phyloP scores from a whole-genome alignment of 2,113 vertebrate species.

The Reinhardtius hippoglossoides region DNA sequence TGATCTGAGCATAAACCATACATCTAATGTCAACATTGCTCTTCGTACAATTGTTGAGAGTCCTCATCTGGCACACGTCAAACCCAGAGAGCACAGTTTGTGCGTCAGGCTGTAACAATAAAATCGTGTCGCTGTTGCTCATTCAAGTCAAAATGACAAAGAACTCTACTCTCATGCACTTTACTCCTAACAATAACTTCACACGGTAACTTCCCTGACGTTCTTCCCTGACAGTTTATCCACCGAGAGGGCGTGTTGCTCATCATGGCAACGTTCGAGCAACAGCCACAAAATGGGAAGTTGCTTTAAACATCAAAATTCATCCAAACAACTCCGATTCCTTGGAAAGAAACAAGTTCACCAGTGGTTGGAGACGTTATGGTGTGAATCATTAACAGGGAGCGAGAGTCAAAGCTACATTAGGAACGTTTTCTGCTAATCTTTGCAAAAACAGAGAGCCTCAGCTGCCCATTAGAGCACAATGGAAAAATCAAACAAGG shows the following conservation, averaged over 20 bases:
- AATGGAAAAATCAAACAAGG: conserved; percentile 19
- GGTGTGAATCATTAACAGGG: conserved; percentile 53
- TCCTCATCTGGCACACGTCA: background rate
- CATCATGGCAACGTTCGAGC: conserved; percentile 29
- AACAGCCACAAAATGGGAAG: conserved; percentile 22
- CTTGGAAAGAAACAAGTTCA: conserved; percentile 6
- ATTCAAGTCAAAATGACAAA: conserved; percentile 11
- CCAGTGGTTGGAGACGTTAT: conserved; percentile 5
- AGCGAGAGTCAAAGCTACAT: conserved; percentile 9
- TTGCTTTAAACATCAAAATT: conserved; percentile 13
- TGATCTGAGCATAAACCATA: background rate
- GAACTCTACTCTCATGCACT: background rate
- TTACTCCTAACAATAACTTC: background rate
- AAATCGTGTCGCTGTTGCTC: conserved; percentile 2
- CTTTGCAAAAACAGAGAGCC: conserved; percentile 18
- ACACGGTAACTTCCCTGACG: background rate
- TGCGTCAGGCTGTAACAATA: background rate
- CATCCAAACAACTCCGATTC: conserved; percentile 11
- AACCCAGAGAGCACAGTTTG: conserved; percentile 3
- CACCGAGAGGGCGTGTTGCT: conserved; percentile 1
- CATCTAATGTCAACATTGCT: conserved; percentile 16
- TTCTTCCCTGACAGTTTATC: background rate
- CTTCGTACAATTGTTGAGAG: background rate
- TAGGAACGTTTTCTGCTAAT: conserved; percentile 32
- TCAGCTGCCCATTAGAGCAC: conserved; percentile 12